These are phyloP conservation scores for Phlogophora meticulosa DNA, from an alignment of 2,888 invertebrate species.

Conservation along the genomic window DNA sequence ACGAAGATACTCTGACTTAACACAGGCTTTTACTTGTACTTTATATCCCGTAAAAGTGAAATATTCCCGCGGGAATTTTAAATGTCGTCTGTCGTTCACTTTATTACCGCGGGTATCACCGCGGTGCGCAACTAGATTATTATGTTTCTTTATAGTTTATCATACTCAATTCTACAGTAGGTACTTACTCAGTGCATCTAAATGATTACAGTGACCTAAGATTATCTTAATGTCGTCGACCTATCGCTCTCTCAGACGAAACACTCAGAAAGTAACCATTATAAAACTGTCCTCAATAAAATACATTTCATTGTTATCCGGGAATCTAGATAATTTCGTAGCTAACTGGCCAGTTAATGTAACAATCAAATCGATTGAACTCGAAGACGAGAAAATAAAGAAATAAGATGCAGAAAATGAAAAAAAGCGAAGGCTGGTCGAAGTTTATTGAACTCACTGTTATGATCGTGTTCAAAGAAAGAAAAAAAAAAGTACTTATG, in stretches of 20 bases:
- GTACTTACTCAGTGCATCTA: background rate
- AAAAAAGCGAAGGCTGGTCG: slow-evolving; percentile 10
- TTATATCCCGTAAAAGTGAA: no score
- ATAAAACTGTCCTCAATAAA: slow-evolving; percentile 25
- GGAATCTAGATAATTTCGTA: slow-evolving; percentile 28
- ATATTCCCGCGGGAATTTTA: no score
- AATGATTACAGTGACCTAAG: slow-evolving; percentile 21
- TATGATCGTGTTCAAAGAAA: slow-evolving; percentile 37
- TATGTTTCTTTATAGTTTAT: no score
- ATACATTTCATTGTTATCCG: slow-evolving; percentile 14
- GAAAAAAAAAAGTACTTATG: slow-evolving; percentile 14
- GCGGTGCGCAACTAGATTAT: no score
- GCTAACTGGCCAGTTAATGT: slow-evolving; percentile 24
- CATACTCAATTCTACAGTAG: background rate
- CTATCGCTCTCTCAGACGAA: background rate
- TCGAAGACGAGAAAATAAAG: slow-evolving; percentile 14
- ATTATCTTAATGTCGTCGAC: slow-evolving; percentile 30
- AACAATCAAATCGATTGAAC: slow-evolving; percentile 48
- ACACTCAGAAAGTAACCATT: slow-evolving; percentile 16
- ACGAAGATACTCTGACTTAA: no score
- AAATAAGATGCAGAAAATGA: no score
- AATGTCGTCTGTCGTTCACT: no score
- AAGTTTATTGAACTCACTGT: slow-evolving; percentile 35
- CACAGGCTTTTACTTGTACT: no score
- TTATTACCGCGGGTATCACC: no score